phyloP scores from a whole-genome alignment of 2,113 vertebrate genomes.

The Pteruthius melanotis region DNA sequence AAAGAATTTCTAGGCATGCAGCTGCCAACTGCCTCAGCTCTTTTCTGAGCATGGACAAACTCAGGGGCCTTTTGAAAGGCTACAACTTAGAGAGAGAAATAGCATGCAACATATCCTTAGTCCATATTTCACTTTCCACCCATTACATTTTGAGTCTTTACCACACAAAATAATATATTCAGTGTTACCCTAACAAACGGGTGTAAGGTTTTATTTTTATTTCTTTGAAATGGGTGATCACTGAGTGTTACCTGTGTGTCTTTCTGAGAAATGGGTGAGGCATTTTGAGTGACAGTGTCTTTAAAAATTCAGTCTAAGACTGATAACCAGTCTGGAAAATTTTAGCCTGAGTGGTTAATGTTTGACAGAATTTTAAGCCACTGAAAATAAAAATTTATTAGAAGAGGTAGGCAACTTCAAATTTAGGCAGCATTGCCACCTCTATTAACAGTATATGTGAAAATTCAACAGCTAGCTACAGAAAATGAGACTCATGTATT shows the following conservation, averaged over 20 bases:
- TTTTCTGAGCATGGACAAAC: background rate
- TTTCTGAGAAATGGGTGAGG: background rate
- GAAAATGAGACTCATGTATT: background rate
- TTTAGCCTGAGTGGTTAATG: background rate
- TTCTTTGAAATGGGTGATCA: background rate
- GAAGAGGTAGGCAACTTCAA: background rate
- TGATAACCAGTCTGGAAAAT: background rate
- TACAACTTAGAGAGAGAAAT: background rate
- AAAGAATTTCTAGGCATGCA: background rate
- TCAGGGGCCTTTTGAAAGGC: background rate
- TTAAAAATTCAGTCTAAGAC: background rate
- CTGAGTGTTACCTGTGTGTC: background rate
- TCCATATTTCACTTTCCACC: background rate
- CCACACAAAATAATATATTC: background rate
- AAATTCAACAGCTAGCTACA: slow-evolving; percentile 13
- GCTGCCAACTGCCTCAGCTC: background rate
- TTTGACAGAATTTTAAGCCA: background rate
- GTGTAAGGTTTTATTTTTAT: background rate
- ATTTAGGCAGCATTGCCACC: background rate
- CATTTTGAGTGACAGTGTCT: background rate
- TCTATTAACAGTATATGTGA: background rate
- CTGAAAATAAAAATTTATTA: background rate
- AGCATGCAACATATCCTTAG: background rate
- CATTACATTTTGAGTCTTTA: background rate
- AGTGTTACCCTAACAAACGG: background rate